A percentile compares a stretch with the other conserved stretches of the same genome.
Conservation (phyloP, 2,797 vertebrate species). For the Nyctibius grandis region DNA sequence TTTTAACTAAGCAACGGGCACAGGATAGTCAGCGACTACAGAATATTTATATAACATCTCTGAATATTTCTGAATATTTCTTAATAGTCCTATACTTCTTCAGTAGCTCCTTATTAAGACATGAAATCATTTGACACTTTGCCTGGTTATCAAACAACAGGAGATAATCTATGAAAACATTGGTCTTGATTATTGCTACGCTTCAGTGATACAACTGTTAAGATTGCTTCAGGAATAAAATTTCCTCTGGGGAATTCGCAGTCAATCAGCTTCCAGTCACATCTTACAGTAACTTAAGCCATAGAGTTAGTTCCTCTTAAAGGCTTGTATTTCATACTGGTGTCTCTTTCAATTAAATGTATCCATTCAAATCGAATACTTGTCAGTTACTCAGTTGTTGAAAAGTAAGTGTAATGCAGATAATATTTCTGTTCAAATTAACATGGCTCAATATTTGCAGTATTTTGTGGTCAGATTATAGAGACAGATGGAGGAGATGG, state of each 20-base stretch:
- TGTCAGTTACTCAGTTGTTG: neutral
- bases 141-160: neutral
- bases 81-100: neutral
- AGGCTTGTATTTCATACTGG: neutral
- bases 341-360: neutral
- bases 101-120: neutral
- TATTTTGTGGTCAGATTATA: neutral
- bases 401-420: neutral
- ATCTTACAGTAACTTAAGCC: neutral
- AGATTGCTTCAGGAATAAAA: constrained; percentile 3
- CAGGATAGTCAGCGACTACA: neutral
- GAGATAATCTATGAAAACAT: neutral
- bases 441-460: neutral
- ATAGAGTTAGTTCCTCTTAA: neutral
- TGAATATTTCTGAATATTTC: neutral
- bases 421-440: neutral
- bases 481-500: neutral
- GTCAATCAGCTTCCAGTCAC: neutral
- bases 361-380: neutral
- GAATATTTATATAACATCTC: neutral
- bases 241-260: neutral
- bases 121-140: neutral
- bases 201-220: neutral
- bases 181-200: neutral
- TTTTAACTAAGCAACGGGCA: neutral